phyloP scores from a whole-genome alignment of 2,888 invertebrate species.

The Lacanobia wlatinum region DNA sequence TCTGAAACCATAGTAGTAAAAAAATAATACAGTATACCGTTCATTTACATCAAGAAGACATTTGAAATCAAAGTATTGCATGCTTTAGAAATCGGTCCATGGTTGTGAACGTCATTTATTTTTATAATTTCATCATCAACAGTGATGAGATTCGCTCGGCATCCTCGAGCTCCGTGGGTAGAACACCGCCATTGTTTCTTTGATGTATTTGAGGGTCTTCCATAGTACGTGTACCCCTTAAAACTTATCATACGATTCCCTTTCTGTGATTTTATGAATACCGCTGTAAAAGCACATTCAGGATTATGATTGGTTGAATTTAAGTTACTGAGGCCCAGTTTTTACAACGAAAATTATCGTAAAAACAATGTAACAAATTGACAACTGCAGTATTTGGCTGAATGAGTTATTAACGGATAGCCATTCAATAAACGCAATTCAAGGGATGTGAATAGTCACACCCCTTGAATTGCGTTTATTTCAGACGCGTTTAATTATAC shows the following conservation, averaged over 20 bases:
- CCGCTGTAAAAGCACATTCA: constrained; percentile 38
- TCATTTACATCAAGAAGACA: neutral
- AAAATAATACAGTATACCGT: neutral
- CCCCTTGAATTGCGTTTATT: neutral
- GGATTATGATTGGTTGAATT: neutral
- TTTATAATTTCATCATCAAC: constrained; percentile 63
- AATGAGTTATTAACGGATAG: neutral
- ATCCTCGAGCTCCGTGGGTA: constrained; percentile 71
- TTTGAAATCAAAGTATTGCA: neutral
- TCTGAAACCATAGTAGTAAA: no score
- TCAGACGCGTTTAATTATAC: no score
- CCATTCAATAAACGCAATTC: no score
- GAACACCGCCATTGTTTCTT: constrained; percentile 78
- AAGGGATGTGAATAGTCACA: no score
- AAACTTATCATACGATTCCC: constrained; percentile 70
- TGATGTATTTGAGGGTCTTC: constrained; percentile 42
- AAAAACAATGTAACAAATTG: neutral
- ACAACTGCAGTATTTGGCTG: no score
- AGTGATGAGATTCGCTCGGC: constrained; percentile 70
- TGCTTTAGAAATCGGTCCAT: constrained; percentile 13
- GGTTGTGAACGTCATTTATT: constrained; percentile 15
- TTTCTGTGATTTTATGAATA: constrained; percentile 49
- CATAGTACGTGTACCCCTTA: constrained; percentile 71
- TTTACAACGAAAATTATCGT: neutral
- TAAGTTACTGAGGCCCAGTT: neutral